These are phyloP conservation scores for Plumapathes pennacea DNA, from an alignment of 92 coral and sea anemone genomes.

Conservation along the genomic window DNA sequence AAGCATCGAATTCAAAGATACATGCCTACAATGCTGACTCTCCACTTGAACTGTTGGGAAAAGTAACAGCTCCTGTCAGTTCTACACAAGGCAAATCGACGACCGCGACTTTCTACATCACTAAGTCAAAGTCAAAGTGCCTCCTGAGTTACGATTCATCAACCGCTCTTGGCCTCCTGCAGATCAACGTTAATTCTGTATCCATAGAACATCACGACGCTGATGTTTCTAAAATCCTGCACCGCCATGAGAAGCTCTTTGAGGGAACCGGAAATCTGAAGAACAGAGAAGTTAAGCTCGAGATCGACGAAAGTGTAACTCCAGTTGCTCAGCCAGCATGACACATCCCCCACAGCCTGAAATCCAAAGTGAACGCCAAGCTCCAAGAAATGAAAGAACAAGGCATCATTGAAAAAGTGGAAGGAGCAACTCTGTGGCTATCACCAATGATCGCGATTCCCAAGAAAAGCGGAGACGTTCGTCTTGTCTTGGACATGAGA, in stretches of 20 bases:
- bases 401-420: conserved; percentile 34
- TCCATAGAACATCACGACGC: conserved; percentile 9
- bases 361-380: conserved; percentile 23
- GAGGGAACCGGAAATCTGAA: conserved; percentile 50
- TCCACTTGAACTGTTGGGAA: conserved; percentile 30
- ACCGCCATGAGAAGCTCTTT: conserved; percentile 26
- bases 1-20: conserved; percentile 13
- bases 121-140: conserved; percentile 19
- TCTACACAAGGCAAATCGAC: conserved; percentile 26
- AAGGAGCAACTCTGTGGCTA: conserved; percentile 38
- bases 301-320: conserved; percentile 22
- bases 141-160: conserved; percentile 39
- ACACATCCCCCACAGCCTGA: conserved; percentile 43
- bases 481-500: conserved; percentile 48
- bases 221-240: conserved; percentile 1
- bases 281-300: conserved; percentile 30
- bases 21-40: conserved; percentile 37
- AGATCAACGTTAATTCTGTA: conserved; percentile 22
- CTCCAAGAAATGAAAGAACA: conserved; percentile 35
- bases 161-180: conserved; percentile 19
- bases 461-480: conserved; percentile 48
- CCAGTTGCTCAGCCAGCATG: conserved; percentile 42
- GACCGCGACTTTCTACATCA: conserved; percentile 30
- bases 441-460: conserved; percentile 45
- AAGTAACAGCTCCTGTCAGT: conserved; percentile 15